Evolutionary conservation across 2,888 invertebrate genomes (phyloP).

Genomic region (Euclidia mi): DNA sequence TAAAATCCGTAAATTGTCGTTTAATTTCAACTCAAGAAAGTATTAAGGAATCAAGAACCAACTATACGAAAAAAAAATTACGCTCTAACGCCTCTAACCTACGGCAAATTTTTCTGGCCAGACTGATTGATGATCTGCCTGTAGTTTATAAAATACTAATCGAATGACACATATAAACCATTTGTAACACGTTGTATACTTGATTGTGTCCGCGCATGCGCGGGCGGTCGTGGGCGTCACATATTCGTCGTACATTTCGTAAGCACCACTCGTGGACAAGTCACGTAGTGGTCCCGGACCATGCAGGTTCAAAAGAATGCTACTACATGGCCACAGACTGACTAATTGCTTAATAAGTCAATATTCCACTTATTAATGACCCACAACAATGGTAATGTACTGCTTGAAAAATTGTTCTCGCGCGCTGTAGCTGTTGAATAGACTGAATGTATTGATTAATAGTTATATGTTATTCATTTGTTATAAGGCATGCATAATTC

Average conservation of each 20-base stretch:
- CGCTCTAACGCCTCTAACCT: too few species aligned
- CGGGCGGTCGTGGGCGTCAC: conserved; percentile 36
- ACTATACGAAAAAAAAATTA: too few species aligned
- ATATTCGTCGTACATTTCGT: conserved; percentile 39
- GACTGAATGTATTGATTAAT: conserved; percentile 43
- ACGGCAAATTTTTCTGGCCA: too few species aligned
- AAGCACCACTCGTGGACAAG: conserved; percentile 49
- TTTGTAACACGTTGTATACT: conserved; percentile 15
- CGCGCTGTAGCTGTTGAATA: conserved; percentile 3
- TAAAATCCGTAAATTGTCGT: too few species aligned
- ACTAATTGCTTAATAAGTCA: conserved; percentile 62
- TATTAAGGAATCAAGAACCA: too few species aligned
- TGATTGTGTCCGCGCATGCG: conserved; percentile 30
- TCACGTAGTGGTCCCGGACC: conserved; percentile 38
- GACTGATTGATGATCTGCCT: too few species aligned
- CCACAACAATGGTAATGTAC: conserved; percentile 23
- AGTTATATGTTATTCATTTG: conserved; percentile 15
- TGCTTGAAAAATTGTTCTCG: conserved; percentile 44
- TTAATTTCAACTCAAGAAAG: too few species aligned
- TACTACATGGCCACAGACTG: conserved; percentile 35
- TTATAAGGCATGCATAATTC: too few species aligned
- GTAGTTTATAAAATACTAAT: neutral
- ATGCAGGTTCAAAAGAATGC: conserved; percentile 6
- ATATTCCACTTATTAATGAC: conserved; percentile 51
- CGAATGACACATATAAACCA: conserved; percentile 1